These are phyloP conservation scores for Lasaia peninsularis DNA, from an alignment of 1,140 invertebrate genomes.

Conservation along the genomic window DNA sequence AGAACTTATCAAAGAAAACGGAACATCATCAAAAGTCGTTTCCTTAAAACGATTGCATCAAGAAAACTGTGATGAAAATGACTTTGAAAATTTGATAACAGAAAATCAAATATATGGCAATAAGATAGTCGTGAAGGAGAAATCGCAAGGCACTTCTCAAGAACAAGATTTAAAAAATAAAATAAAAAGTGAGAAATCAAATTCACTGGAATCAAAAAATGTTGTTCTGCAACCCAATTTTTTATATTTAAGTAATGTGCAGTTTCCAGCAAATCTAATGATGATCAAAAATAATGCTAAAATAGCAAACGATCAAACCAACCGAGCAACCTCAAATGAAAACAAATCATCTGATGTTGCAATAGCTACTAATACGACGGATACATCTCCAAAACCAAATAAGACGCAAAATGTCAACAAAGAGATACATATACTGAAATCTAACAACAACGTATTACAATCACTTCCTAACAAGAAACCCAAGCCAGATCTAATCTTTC, in stretches of 20 bases:
- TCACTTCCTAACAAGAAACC: constrained; percentile 47
- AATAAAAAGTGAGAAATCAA: constrained; percentile 39
- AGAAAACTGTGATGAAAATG: constrained; percentile 71
- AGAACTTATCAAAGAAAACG: constrained; percentile 43
- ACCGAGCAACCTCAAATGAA: constrained; percentile 31
- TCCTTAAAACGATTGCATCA: constrained; percentile 67
- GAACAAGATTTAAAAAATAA: constrained; percentile 61
- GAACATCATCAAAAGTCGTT: constrained; percentile 63
- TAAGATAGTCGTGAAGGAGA: constrained; percentile 77
- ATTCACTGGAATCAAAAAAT: constrained; percentile 41
- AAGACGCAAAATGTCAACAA: constrained; percentile 28
- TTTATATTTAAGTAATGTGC: constrained; percentile 67
- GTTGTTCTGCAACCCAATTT: constrained; percentile 64
- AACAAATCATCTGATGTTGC: constrained; percentile 23
- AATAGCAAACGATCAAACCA: constrained; percentile 38
- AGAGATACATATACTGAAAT: constrained; percentile 52
- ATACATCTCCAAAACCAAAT: constrained; percentile 27
- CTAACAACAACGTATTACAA: constrained; percentile 50
- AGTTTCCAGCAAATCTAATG: constrained; percentile 65
- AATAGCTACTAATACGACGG: constrained; percentile 13
- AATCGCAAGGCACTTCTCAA: constrained; percentile 62
- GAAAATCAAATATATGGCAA: constrained; percentile 77
- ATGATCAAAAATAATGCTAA: constrained; percentile 61
- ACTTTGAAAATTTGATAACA: constrained; percentile 75
- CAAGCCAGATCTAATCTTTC: constrained; percentile 47